Percentiles rank a stretch among this genome's conserved stretches.
Conservation (phyloP, 2,113 vertebrate species). For the Gymnorhina tibicen region DNA sequence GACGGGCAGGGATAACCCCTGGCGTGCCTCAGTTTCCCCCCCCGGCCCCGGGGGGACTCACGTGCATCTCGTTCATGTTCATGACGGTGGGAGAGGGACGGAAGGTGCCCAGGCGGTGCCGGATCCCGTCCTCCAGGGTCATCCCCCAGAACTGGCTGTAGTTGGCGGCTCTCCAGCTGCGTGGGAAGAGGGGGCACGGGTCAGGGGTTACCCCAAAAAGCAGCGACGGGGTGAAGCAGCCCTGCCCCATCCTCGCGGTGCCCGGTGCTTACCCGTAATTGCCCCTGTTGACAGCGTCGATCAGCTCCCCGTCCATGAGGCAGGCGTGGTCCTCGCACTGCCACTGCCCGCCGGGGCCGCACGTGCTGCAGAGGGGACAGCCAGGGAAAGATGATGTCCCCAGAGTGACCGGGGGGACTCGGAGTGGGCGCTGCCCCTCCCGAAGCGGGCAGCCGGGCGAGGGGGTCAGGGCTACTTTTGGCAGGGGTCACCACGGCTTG, state of each 20-base stretch:
- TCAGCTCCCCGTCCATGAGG: constrained; percentile 84
- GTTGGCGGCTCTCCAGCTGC: constrained; percentile 91
- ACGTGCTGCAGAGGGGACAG: constrained; percentile 78
- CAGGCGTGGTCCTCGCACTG: constrained; percentile 87
- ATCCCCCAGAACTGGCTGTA: constrained; percentile 93
- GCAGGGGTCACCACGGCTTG: neutral
- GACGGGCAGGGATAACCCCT: accelerated
- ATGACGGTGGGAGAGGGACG: constrained; percentile 84
- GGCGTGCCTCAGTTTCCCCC: neutral
- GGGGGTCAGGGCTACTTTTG: accelerated
- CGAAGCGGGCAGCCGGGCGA: accelerated
- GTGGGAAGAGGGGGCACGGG: accelerated
- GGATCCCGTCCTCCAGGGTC: constrained; percentile 90
- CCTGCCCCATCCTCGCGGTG: accelerated
- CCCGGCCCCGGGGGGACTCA: constrained; percentile 8
- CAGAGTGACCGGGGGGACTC: too few species aligned
- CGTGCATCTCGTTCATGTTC: constrained; percentile 97
- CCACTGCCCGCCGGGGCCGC: constrained; percentile 79
- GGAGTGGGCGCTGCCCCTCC: neutral
- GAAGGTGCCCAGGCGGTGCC: constrained; percentile 88
- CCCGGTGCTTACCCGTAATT: constrained; percentile 78
- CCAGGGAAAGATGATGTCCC: neutral
- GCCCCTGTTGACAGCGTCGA: constrained; percentile 83
- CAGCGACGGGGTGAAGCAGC: accelerated
- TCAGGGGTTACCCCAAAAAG: neutral